A percentile compares a stretch with the other conserved stretches of the same genome.
These are phyloP conservation scores for Mactromeris polynyma DNA, from an alignment of 2,888 invertebrate genomes.

Conservation along the genomic window DNA sequence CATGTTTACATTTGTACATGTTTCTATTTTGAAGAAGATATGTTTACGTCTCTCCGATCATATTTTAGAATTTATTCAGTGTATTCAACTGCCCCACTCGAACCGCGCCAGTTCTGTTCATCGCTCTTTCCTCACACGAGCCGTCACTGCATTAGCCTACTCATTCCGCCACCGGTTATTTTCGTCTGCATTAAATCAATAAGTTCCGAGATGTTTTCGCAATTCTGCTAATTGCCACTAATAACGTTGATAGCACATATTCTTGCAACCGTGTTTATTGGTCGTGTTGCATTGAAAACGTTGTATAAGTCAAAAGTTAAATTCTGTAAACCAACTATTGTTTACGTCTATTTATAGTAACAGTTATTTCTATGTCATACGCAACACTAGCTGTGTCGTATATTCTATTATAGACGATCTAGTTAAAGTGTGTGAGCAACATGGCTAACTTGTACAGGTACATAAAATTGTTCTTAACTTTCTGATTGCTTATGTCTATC, in stretches of 20 bases:
- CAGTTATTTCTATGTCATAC: not conserved
- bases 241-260: not conserved
- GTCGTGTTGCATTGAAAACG: too few species aligned
- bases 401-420: not conserved
- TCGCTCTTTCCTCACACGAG: too few species aligned
- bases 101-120: too few species aligned
- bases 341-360: slow-evolving; percentile 9
- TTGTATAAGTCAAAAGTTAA: too few species aligned
- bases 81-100: too few species aligned
- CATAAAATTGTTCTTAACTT: not conserved
- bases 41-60: too few species aligned
- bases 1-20: too few species aligned
- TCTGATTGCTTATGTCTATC: not conserved
- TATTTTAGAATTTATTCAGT: too few species aligned
- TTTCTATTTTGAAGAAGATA: too few species aligned
- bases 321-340: not conserved
- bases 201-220: not conserved
- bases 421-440: not conserved
- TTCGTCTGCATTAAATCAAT: not conserved
- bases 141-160: too few species aligned
- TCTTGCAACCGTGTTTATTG: not conserved
- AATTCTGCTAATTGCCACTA: not conserved
- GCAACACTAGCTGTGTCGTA: not conserved
- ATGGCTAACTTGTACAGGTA: not conserved
- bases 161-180: too few species aligned